Base-by-base conservation (phyloP, 1,140 invertebrate species). In the Potamilus streckersoni region DNA sequence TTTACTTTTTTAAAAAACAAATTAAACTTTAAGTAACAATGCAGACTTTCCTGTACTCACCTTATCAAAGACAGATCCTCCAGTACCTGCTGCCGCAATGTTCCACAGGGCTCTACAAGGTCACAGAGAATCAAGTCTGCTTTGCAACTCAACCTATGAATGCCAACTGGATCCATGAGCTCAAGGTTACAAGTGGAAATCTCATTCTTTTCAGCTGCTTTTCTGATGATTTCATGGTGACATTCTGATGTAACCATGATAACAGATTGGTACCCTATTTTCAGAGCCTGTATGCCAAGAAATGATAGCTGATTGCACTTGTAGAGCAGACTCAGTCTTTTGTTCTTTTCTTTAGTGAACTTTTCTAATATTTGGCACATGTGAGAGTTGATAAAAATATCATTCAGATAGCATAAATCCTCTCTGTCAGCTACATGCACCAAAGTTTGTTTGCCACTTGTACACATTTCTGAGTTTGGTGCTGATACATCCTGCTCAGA, bases 11-110 rank as follows among this genome's bases (percentile, higher is more conserved):
- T 38, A 38, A 6, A 6, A 6, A 49, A 49, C 38, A 6, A 49
- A 49, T 49, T 49, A 49, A 11, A 49, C 38, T 49, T 49, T 6
- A 49, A 49, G 38, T 49, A 49, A 49, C 11, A 49, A 49, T 49
- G 38, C 38, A 49, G 38, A 14, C 23, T 19, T 69, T 27, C 27
- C 20, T 64, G n/a, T 23, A 78, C 63, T 62, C 64, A 87, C 86
- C 80, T 82, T 16, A 82, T 68, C 38, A 84, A 62, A 1, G 82
- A 84, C n/a, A 86, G 69, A 71, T 87, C 84, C 76, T 87, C 86
- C 13, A 87, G 72, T 16, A 84, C 80, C 65, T 84, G 82, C 65
- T 85, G 86, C 65, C 80, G 69, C 2, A 87, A 63, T 38, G 76
- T 80, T 13, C 86, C 86, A 78, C 82, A 84, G 23, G 83, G 73